These are phyloP conservation scores for Doryteuthis pealeii DNA, from an alignment of 1,140 invertebrate genomes.

Conservation along the genomic window DNA sequence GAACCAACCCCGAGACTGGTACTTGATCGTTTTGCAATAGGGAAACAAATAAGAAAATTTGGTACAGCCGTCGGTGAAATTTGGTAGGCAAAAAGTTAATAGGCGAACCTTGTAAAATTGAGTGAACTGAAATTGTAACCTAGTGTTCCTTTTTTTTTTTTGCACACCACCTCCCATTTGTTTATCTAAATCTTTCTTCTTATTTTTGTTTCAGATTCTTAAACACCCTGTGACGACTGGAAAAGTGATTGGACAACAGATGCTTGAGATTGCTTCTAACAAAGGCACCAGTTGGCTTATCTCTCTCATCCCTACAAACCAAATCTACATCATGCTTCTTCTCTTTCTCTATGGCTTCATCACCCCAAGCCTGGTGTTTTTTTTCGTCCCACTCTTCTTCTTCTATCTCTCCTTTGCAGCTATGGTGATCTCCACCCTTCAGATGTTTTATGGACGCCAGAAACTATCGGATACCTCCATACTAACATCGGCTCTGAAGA, in stretches of 20 bases:
- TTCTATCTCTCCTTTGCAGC: conserved; percentile 73
- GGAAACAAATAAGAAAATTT: no score
- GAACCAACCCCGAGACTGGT: no score
- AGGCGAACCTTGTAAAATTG: no score
- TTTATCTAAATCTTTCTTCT: no score
- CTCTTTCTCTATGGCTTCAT: conserved; percentile 72
- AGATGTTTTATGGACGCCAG: conserved; percentile 66
- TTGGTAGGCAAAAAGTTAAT: no score
- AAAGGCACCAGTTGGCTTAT: conserved; percentile 77
- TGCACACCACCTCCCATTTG: no score
- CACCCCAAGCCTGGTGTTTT: conserved; percentile 68
- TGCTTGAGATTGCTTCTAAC: conserved; percentile 77
- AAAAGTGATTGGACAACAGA: conserved; percentile 76
- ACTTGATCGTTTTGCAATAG: no score
- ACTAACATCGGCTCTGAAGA: conserved; percentile 42
- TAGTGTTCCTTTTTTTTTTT: no score
- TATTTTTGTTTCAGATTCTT: conserved; percentile 31
- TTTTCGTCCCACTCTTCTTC: conserved; percentile 69
- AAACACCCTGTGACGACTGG: conserved; percentile 59
- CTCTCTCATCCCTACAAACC: conserved; percentile 73
- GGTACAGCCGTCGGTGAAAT: no score
- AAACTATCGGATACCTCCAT: conserved; percentile 44
- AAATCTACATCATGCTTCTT: conserved; percentile 69
- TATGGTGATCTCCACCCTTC: conserved; percentile 77
- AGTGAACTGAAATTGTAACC: no score